Conservation (phyloP, 2,113 vertebrate genomes). For the Poeciliopsis retropinna region DNA sequence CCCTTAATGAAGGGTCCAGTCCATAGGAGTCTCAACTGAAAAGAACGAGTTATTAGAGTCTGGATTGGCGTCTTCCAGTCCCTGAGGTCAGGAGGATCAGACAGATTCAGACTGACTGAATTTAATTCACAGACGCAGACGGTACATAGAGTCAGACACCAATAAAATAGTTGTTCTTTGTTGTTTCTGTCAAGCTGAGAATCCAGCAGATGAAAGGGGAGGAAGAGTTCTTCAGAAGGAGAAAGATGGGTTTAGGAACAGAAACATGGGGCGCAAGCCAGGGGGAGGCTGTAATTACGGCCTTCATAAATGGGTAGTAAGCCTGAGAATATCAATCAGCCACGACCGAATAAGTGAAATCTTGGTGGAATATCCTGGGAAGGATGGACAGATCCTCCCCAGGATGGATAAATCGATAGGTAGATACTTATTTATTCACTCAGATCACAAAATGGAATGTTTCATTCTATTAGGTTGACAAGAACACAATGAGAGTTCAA, state of each 20-base stretch:
- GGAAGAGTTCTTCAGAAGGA: conserved; percentile 20
- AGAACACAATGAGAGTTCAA: too few relatives aligned
- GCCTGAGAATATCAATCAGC: conserved; percentile 28
- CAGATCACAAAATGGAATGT: too few relatives aligned
- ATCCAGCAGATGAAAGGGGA: conserved; percentile 28
- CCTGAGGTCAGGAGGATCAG: conserved; percentile 49
- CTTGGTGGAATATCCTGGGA: background rate
- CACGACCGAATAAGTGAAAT: background rate
- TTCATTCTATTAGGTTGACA: too few relatives aligned
- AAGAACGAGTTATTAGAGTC: conserved; percentile 36
- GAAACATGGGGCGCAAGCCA: conserved; percentile 11
- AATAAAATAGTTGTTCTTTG: conserved; percentile 28
- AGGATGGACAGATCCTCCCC: background rate
- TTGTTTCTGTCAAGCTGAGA: conserved; percentile 44
- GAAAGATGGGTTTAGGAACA: background rate
- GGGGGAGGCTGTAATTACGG: conserved; percentile 60
- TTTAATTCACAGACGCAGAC: conserved; percentile 61
- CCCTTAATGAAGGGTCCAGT: conserved; percentile 45
- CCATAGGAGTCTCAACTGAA: conserved; percentile 15
- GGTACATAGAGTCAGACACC: conserved; percentile 30
- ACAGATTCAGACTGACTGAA: conserved; percentile 45
- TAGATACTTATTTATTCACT: background rate
- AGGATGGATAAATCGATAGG: background rate
- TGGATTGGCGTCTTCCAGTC: conserved; percentile 5
- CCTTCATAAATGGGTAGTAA: conserved; percentile 40